phyloP scores from a whole-genome alignment of 2,888 invertebrate genomes.

The Callyntrura guangdongensis region DNA sequence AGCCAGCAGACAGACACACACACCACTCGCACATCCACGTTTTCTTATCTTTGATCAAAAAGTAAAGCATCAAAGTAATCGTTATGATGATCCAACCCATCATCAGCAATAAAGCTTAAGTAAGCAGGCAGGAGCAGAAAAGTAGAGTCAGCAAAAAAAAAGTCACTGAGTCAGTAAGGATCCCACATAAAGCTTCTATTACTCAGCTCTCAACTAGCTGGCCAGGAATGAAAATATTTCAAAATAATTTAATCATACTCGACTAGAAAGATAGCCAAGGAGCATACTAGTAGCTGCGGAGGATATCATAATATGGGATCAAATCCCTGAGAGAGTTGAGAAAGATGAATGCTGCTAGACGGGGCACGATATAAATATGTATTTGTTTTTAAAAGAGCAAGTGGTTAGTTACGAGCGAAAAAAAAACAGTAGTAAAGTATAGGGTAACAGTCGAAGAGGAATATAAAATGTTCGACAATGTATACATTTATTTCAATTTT shows the following conservation, averaged over 20 bases:
- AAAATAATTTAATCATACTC: slow-evolving; percentile 58
- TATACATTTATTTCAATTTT: slow-evolving; percentile 43
- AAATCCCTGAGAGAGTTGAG: slow-evolving; percentile 24
- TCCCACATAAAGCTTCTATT: not conserved
- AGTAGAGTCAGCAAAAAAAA: slow-evolving; percentile 40
- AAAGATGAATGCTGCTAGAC: not conserved
- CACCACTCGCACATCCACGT: slow-evolving; percentile 11
- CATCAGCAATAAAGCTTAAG: slow-evolving; percentile 55
- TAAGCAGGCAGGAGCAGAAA: not conserved
- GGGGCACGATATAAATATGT: not conserved
- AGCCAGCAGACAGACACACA: slow-evolving; percentile 7
- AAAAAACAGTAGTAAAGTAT: not conserved
- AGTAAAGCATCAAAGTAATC: slow-evolving; percentile 56
- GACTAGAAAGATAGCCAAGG: slow-evolving; percentile 46
- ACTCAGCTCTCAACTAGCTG: too few relatives aligned
- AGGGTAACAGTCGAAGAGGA: slow-evolving; percentile 8
- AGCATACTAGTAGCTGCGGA: not conserved
- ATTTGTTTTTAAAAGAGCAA: slow-evolving; percentile 68
- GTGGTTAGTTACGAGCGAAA: slow-evolving; percentile 4
- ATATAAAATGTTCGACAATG: slow-evolving; percentile 22
- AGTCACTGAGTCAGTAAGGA: slow-evolving; percentile 30
- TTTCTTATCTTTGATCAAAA: slow-evolving; percentile 61
- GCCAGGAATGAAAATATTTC: slow-evolving; percentile 13
- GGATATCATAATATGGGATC: slow-evolving; percentile 59
- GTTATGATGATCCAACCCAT: slow-evolving; percentile 43